Conservation (phyloP, 2,888 invertebrate species). For the Papilio gigon region DNA sequence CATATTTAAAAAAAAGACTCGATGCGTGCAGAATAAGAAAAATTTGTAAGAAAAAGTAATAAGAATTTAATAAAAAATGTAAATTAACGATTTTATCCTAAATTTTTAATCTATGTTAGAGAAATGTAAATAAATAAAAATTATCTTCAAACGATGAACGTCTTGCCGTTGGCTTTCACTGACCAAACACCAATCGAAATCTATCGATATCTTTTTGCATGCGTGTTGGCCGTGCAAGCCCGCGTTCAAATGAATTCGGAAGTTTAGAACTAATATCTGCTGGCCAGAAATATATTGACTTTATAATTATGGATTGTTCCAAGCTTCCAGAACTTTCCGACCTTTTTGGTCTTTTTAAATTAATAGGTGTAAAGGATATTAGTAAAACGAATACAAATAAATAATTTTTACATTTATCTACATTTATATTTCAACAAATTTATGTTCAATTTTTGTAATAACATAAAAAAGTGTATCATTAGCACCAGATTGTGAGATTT, state of each 20-base stretch:
- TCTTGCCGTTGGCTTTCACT: neutral
- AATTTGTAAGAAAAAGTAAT: neutral
- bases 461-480: no score
- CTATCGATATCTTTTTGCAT: neutral
- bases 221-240: neutral
- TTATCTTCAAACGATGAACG: constrained; percentile 13
- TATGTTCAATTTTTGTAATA: no score
- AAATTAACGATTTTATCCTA: constrained; percentile 21
- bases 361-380: constrained; percentile 8
- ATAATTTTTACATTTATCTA: neutral
- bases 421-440: neutral
- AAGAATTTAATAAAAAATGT: constrained; percentile 6
- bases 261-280: constrained; percentile 56
- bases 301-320: constrained; percentile 45
- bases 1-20: neutral
- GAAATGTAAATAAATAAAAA: constrained; percentile 36
- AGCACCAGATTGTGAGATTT: no score
- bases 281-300: constrained; percentile 58
- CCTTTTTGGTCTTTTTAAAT: constrained; percentile 58
- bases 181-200: no score
- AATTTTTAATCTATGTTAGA: constrained; percentile 12
- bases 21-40: neutral
- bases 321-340: constrained; percentile 65
- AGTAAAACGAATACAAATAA: neutral
- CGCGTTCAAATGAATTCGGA: neutral